phyloP scores from a whole-genome alignment of 2,113 vertebrate species.

The Thinocorus orbignyianus region DNA sequence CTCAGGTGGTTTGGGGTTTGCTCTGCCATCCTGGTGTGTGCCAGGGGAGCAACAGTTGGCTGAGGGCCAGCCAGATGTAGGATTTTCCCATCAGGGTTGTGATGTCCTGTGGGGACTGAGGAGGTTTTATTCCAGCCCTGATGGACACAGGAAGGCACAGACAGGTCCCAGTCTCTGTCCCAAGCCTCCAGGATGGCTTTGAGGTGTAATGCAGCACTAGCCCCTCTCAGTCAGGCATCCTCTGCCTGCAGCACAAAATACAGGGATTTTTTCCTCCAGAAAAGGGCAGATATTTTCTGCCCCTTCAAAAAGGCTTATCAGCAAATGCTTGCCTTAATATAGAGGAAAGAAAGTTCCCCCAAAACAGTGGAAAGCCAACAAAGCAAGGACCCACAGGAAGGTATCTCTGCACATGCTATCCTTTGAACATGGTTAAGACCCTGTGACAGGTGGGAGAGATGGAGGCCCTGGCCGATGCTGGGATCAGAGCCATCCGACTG shows the following conservation, averaged over 20 bases:
- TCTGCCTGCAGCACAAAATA: background rate
- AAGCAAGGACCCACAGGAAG: background rate
- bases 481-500: background rate
- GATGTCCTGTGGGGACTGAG: background rate
- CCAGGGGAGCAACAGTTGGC: background rate
- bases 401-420: background rate
- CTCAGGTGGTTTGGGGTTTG: background rate
- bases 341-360: background rate
- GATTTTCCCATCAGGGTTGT: background rate
- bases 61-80: background rate
- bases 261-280: background rate
- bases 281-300: background rate
- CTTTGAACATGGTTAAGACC: background rate
- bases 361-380: background rate
- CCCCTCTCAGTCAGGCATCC: background rate
- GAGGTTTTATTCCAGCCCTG: background rate
- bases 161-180: background rate
- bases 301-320: background rate
- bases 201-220: background rate
- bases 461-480: background rate
- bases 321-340: background rate
- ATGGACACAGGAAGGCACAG: rapidly evolving
- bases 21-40: background rate
- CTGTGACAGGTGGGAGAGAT: rapidly evolving
- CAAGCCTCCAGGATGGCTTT: background rate